Conservation (phyloP, 2,797 vertebrate species). For the Hafferia zeledoni region DNA sequence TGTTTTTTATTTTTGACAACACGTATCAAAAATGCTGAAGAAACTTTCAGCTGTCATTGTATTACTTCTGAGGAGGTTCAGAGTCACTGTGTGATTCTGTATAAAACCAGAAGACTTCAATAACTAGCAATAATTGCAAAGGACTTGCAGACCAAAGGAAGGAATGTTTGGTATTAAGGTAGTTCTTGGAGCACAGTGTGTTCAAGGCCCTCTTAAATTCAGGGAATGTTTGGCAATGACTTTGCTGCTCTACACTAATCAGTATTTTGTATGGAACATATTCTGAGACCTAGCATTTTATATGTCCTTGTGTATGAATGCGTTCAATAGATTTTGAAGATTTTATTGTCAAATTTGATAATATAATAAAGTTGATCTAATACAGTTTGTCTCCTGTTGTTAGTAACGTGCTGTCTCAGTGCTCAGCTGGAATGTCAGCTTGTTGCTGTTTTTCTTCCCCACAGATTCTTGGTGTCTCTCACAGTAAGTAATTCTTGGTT, state of each 20-base stretch:
- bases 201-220: conserved; percentile 61
- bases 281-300: conserved; percentile 67
- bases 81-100: conserved; percentile 63
- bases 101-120: conserved; percentile 23
- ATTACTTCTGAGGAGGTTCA: conserved; percentile 20
- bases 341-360: conserved; percentile 72
- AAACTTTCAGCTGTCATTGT: conserved; percentile 10
- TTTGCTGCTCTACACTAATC: conserved; percentile 64
- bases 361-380: conserved; percentile 72
- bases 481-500: background rate
- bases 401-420: background rate
- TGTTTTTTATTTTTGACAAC: conserved; percentile 25
- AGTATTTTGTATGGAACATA: conserved; percentile 69
- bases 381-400: background rate
- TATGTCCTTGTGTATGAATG: conserved; percentile 59
- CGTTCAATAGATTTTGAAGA: conserved; percentile 48
- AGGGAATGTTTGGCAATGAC: conserved; percentile 63
- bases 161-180: conserved; percentile 41
- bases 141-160: conserved; percentile 63
- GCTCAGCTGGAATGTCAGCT: background rate
- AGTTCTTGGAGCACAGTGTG: conserved; percentile 47
- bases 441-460: background rate
- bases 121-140: conserved; percentile 66
- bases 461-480: background rate
- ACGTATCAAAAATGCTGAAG: conserved; percentile 12